These are phyloP conservation scores for Temnopleurus reevesii DNA, from an alignment of 53 echinoderm and acorn worm species.

Conservation along the genomic window DNA sequence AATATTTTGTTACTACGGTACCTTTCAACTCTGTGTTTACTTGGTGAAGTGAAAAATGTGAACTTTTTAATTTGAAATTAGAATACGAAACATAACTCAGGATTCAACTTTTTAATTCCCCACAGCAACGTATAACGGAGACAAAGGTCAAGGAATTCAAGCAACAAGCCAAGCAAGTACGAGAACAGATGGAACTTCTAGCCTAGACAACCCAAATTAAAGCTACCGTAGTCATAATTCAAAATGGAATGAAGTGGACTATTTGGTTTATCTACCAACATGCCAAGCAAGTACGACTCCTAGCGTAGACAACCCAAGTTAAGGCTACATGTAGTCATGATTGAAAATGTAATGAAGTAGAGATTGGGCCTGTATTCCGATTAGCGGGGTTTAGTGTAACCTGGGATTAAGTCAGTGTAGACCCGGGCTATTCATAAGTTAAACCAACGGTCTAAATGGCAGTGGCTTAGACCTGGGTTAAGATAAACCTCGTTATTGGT, in stretches of 20 bases:
- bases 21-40: no score
- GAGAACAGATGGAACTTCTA: constrained; percentile 76
- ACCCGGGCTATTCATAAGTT: no score
- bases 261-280: constrained; percentile 71
- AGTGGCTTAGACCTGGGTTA: no score
- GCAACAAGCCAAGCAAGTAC: constrained; percentile 70
- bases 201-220: constrained; percentile 3
- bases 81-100: no score
- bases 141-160: constrained; percentile 77
- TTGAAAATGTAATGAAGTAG: not conserved
- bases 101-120: not conserved
- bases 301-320: constrained; percentile 30
- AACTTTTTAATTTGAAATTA: no score
- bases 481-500: no score
- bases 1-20: no score
- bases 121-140: constrained; percentile 62
- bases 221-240: not conserved
- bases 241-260: not conserved
- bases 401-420: no score
- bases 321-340: not conserved
- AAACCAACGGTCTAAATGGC: no score
- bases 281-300: constrained; percentile 64
- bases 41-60: no score
- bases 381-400: no score
- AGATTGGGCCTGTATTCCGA: no score